A percentile compares a stretch with the other conserved stretches of the same genome.
phyloP scores from a whole-genome alignment of 2,113 vertebrate genomes.

The Australoheros scitulus region DNA sequence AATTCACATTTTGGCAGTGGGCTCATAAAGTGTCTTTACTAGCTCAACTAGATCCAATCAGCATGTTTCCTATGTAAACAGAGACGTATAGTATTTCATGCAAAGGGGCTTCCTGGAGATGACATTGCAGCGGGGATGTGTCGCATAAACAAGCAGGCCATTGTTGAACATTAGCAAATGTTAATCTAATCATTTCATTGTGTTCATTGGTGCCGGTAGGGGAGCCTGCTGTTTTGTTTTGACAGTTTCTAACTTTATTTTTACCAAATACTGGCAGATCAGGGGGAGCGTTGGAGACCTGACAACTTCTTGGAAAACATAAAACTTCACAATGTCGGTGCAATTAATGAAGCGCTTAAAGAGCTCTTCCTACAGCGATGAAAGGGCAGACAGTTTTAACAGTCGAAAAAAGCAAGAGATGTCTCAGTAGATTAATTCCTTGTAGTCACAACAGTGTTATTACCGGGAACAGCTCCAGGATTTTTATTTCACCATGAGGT shows the following conservation, averaged over 20 bases:
- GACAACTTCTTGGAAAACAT: constrained; percentile 49
- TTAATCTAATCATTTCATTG: constrained; percentile 29
- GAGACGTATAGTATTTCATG: constrained; percentile 57
- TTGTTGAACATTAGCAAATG: constrained; percentile 47
- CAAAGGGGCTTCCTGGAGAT: constrained; percentile 53
- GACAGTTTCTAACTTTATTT: constrained; percentile 62
- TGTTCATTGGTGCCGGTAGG: background rate
- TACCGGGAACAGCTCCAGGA: constrained; percentile 64
- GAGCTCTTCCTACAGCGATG: constrained; percentile 44
- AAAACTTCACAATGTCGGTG: constrained; percentile 46
- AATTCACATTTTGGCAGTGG: constrained; percentile 73
- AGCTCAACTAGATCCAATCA: constrained; percentile 73
- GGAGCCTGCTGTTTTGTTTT: constrained; percentile 55
- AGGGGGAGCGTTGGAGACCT: constrained; percentile 5
- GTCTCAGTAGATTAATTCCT: constrained; percentile 65
- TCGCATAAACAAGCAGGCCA: constrained; percentile 48
- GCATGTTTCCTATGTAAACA: constrained; percentile 70
- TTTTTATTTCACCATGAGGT: constrained; percentile 61
- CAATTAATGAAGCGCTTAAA: constrained; percentile 61
- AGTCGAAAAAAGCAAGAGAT: constrained; percentile 59
- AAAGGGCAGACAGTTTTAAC: constrained; percentile 59
- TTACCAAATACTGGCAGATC: constrained; percentile 42
- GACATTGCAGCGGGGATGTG: constrained; percentile 29
- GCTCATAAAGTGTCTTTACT: constrained; percentile 70
- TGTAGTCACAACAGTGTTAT: constrained; percentile 57